A percentile compares a stretch with the other conserved stretches of the same genome.
These are phyloP conservation scores for Drosophila buzzatii DNA, from an alignment of 2,888 invertebrate species.

Conservation along the genomic window DNA sequence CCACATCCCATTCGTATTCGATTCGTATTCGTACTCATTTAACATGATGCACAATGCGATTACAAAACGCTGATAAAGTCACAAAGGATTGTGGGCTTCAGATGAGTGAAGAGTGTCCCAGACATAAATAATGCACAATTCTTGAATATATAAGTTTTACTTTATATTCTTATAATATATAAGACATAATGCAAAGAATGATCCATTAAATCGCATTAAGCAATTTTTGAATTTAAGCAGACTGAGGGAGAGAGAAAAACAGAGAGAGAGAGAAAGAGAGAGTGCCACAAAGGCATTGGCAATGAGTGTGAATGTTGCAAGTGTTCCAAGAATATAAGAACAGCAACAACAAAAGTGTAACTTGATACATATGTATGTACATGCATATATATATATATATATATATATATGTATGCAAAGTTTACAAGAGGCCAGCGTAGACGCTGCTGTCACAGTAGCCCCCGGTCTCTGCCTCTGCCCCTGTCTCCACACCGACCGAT, in stretches of 20 bases:
- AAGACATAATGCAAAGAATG: constrained; percentile 29
- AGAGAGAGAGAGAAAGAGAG: constrained; percentile 23
- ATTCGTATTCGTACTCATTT: constrained; percentile 3
- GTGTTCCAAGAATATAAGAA: constrained; percentile 61
- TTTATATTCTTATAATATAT: not conserved
- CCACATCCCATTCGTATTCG: not conserved
- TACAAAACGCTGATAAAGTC: constrained; percentile 49
- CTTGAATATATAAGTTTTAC: not conserved
- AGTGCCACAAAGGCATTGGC: constrained; percentile 41
- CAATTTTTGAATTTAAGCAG: constrained; percentile 32
- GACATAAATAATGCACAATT: not conserved
- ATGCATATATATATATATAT: constrained; percentile 59
- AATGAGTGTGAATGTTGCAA: constrained; percentile 61
- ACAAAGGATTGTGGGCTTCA: constrained; percentile 43
- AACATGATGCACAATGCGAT: constrained; percentile 42
- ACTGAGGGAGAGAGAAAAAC: constrained; percentile 12
- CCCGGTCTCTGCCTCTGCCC: not conserved
- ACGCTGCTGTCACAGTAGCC: not conserved
- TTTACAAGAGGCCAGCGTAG: constrained; percentile 70
- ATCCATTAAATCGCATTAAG: constrained; percentile 41
- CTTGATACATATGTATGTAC: constrained; percentile 64
- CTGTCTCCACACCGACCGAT: constrained; percentile 29
- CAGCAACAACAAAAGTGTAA: constrained; percentile 52
- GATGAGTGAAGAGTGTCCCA: constrained; percentile 21
- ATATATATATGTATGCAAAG: constrained; percentile 52